Evolutionary conservation across 2,113 vertebrate species (phyloP), one percentile per base, ranked within the genome.

Genomic region (Ictidomys tridecemlineatus): DNA sequence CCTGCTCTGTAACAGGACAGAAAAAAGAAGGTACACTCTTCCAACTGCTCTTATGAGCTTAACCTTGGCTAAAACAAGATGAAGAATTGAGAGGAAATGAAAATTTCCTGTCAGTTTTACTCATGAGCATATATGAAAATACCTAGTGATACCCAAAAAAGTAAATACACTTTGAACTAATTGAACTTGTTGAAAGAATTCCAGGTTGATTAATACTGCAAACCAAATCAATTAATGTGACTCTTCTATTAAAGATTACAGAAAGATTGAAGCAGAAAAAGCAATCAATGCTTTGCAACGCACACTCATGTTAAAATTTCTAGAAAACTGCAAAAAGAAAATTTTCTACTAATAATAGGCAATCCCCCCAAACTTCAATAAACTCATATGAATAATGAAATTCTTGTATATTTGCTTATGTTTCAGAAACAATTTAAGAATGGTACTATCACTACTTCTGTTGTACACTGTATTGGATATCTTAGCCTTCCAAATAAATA

Each of bases 191-290:
- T 69, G 53, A 12, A 93, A 22, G 24, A 92, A 87, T 83, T 70
- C 42, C 91, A 93, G 51, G 32, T 80, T 86, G 20, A 77, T 78
- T 93, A 85, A 58, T 73, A 95, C 72, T 67, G 39, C 12, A 77
- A 88, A 67, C 72, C 22, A 73, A 84, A 83, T 88, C 30, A 76
- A 72, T 88, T 80, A 80, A 65, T 78, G 6, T 83, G 51, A 95
- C 72, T 87, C 30, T 87, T 91, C 28, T 30, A 69, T 72, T 72
- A 84, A 94, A 83, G 37, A 79, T 48, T 87, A 34, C 17, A 74
- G 24, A 84, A 53, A 77, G 14, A 22, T 3, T 45, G 11, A 85
- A 86, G 34, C 34, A 82, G 48, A 78, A 76, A 86, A 96, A 80
- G 17, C 1, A 53, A 56, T 95, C 39, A 69, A 32, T 82, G 53